Evolutionary conservation across 1,140 invertebrate species (phyloP).

Genomic region (Nymphalis io): DNA sequence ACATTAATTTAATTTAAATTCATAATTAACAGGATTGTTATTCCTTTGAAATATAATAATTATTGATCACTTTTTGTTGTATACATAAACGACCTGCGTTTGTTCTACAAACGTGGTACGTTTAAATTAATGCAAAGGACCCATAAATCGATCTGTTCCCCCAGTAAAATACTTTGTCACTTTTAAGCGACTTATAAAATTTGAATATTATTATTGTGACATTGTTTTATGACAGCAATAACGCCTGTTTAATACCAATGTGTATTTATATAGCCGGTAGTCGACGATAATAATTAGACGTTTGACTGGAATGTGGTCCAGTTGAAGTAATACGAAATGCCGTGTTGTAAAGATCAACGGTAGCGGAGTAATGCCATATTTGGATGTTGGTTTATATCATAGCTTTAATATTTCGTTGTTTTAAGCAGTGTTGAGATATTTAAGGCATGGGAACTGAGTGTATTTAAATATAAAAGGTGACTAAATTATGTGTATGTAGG

Average conservation of each 20-base stretch:
- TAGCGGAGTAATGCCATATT: conserved; percentile 36
- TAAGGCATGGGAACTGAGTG: conserved; percentile 13
- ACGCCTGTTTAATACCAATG: conserved; percentile 24
- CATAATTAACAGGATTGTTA: conserved; percentile 21
- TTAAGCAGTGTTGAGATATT: conserved; percentile 12
- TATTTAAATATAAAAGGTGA: neutral
- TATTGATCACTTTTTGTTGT: neutral
- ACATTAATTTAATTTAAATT: conserved; percentile 7
- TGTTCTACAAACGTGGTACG: conserved; percentile 56
- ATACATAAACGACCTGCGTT: conserved; percentile 37
- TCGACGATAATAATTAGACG: conserved; percentile 36
- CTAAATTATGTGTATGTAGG: neutral
- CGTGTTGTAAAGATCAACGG: conserved; percentile 38
- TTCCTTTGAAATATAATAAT: conserved; percentile 20
- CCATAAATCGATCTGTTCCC: conserved; percentile 64
- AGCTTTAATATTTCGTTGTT: conserved; percentile 29
- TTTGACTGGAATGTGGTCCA: conserved; percentile 35
- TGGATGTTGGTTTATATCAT: conserved; percentile 33
- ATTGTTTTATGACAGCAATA: conserved; percentile 54
- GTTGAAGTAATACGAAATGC: conserved; percentile 30
- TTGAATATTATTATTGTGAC: conserved; percentile 59
- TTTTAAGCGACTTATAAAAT: conserved; percentile 55
- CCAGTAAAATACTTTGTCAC: conserved; percentile 68
- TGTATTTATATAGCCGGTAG: conserved; percentile 29
- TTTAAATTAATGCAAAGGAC: conserved; percentile 63